These are phyloP conservation scores for Drosophila murphyi DNA, from an alignment of 1,140 invertebrate species.

Conservation along the genomic window DNA sequence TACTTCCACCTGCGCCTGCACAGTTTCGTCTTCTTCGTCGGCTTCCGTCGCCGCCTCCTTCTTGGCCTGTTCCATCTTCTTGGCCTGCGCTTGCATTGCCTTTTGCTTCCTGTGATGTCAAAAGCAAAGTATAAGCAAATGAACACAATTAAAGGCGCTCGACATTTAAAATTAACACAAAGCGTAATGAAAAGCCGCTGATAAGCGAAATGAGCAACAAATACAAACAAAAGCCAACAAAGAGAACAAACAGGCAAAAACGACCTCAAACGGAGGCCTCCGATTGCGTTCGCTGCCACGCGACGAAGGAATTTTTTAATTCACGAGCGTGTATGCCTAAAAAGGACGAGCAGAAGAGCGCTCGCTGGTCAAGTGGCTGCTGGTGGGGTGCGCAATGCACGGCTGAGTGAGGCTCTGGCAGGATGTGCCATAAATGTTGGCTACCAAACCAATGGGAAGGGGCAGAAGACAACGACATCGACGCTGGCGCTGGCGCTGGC, in stretches of 20 bases:
- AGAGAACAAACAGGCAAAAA: constrained; percentile 28
- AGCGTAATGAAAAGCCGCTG: constrained; percentile 79
- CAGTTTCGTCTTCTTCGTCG: constrained; percentile 47
- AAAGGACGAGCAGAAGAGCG: constrained; percentile 35
- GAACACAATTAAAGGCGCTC: constrained; percentile 72
- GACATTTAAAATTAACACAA: constrained; percentile 77
- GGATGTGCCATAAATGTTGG: constrained; percentile 79
- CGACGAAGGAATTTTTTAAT: constrained; percentile 67
- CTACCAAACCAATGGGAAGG: constrained; percentile 62
- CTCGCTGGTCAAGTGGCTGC: constrained; percentile 69
- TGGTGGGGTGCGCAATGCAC: constrained; percentile 44
- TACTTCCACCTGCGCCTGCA: constrained; percentile 21
- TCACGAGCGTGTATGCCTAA: constrained; percentile 41
- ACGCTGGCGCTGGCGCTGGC: constrained; percentile 51
- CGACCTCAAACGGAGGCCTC: constrained; percentile 34
- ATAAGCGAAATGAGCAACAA: constrained; percentile 82
- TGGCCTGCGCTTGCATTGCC: constrained; percentile 54
- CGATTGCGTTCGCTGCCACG: constrained; percentile 38
- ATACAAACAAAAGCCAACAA: constrained; percentile 70
- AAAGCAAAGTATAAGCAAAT: constrained; percentile 61
- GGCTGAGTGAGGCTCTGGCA: constrained; percentile 62
- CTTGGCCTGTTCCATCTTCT: constrained; percentile 56
- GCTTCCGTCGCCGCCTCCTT: constrained; percentile 5
- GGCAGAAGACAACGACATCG: constrained; percentile 53
- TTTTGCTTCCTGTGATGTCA: constrained; percentile 57